These are phyloP conservation scores for Tachyglossus aculeatus DNA, from an alignment of 2,797 vertebrate genomes.

Conservation along the genomic window DNA sequence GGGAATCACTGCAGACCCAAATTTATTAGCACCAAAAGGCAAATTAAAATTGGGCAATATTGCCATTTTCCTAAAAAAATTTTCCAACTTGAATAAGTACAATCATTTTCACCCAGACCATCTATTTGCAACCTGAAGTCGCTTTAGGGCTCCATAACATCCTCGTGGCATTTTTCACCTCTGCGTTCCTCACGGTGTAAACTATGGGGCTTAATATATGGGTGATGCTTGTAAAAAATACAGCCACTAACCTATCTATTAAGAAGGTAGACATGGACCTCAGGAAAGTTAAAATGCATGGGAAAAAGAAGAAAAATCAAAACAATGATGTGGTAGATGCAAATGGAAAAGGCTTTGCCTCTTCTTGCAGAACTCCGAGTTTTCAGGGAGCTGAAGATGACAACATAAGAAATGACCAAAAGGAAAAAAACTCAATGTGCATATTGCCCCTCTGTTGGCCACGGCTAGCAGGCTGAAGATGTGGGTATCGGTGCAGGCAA, in stretches of 20 bases:
- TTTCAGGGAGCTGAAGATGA: constrained; percentile 19
- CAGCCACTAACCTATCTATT: constrained; percentile 30
- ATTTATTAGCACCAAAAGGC: too few species aligned
- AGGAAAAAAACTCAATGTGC: constrained; percentile 11
- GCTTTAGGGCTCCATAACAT: background rate
- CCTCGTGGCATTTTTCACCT: constrained; percentile 46
- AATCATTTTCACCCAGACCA: too few species aligned
- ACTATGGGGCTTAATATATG: constrained; percentile 48
- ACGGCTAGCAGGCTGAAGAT: constrained; percentile 7
- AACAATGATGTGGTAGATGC: constrained; percentile 32
- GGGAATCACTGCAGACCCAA: too few species aligned
- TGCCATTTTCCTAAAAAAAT: too few species aligned
- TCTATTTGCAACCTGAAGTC: too few species aligned
- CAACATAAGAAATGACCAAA: constrained; percentile 17
- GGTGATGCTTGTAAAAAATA: constrained; percentile 33
- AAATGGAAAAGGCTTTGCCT: constrained; percentile 47
- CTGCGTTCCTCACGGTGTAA: constrained; percentile 45
- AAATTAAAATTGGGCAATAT: too few species aligned
- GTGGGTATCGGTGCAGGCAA: constrained; percentile 25
- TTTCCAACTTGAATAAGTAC: too few species aligned
- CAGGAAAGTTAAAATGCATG: constrained; percentile 55
- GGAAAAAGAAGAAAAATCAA: constrained; percentile 49
- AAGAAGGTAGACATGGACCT: constrained; percentile 27
- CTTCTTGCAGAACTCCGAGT: constrained; percentile 12
- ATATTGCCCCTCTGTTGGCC: constrained; percentile 27